phyloP scores from a whole-genome alignment of 2,888 invertebrate genomes.

The Synanthedon tipuliformis region DNA sequence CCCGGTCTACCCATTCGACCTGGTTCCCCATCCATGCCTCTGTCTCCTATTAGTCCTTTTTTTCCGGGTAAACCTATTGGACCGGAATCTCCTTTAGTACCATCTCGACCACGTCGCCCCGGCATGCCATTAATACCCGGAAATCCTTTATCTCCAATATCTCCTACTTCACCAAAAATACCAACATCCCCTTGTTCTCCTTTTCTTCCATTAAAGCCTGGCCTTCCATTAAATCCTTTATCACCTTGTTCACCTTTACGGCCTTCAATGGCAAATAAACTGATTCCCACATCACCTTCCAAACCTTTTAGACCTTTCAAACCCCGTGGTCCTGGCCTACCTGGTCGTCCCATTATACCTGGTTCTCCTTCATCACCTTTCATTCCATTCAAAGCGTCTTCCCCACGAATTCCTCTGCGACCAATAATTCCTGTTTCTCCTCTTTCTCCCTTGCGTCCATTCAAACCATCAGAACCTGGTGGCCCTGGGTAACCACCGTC shows the following conservation, averaged over 20 bases:
- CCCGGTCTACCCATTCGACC: conserved; percentile 68
- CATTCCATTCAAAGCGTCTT: conserved; percentile 71
- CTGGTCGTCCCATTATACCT: conserved; percentile 53
- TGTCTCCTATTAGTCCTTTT: conserved; percentile 49
- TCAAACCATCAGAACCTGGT: conserved; percentile 31
- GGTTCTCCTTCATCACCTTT: conserved; percentile 71
- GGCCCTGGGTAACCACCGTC: conserved; percentile 52
- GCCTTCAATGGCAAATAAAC: conserved; percentile 52
- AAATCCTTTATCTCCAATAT: conserved; percentile 64
- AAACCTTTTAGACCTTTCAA: conserved; percentile 60
- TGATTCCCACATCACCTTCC: conserved; percentile 28
- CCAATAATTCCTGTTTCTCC: conserved; percentile 70
- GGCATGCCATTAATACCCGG: conserved; percentile 66
- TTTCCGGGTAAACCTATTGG: conserved; percentile 69
- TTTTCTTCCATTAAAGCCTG: conserved; percentile 70
- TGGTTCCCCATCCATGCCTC: conserved; percentile 46
- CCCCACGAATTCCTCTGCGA: conserved; percentile 69
- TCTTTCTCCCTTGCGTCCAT: conserved; percentile 49
- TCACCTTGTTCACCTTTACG: conserved; percentile 69
- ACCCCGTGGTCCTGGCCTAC: conserved; percentile 46
- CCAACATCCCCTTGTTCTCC: conserved; percentile 75
- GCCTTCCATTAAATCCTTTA: conserved; percentile 64
- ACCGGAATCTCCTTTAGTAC: conserved; percentile 64
- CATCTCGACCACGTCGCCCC: conserved; percentile 62
- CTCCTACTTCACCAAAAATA: conserved; percentile 53